phyloP scores from a whole-genome alignment of 2,797 vertebrate genomes.

The Neosalanx taihuensis region DNA sequence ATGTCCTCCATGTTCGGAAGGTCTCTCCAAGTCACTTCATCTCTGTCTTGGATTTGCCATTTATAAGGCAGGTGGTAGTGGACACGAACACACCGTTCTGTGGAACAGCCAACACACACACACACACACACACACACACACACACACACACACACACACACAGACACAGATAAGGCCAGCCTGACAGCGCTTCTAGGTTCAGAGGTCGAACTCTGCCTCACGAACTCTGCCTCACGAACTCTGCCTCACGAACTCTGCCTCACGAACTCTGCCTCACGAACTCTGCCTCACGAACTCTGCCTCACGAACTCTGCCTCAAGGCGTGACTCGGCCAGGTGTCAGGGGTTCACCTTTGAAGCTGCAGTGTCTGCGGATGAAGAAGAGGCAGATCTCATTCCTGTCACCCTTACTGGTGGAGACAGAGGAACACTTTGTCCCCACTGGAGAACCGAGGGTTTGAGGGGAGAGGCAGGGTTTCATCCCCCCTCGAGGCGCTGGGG shows the following conservation, averaged over 20 bases:
- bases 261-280: too few relatives aligned
- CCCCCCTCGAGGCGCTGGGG: too few relatives aligned
- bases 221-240: too few relatives aligned
- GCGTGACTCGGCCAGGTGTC: too few relatives aligned
- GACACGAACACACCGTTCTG: slow-evolving; percentile 78
- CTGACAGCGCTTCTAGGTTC: not conserved
- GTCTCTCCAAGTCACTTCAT: slow-evolving; percentile 73
- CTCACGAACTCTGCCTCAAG: too few relatives aligned
- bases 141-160: not conserved
- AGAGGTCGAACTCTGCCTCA: too few relatives aligned
- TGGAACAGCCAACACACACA: slow-evolving; percentile 9
- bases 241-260: too few relatives aligned
- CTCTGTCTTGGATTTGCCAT: slow-evolving; percentile 76
- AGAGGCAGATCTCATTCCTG: slow-evolving; percentile 81
- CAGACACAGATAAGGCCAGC: not conserved
- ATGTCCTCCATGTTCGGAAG: slow-evolving; percentile 75
- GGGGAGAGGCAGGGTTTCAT: too few relatives aligned
- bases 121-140: not conserved
- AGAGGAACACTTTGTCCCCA: slow-evolving; percentile 20
- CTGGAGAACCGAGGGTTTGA: not conserved
- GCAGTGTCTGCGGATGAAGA: slow-evolving; percentile 75
- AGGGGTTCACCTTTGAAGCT: slow-evolving; percentile 70
- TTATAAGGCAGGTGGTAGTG: slow-evolving; percentile 87
- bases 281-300: too few relatives aligned
- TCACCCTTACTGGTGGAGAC: slow-evolving; percentile 55